phyloP scores from a whole-genome alignment of 2,888 invertebrate species.

The Colostygia pectinataria region DNA sequence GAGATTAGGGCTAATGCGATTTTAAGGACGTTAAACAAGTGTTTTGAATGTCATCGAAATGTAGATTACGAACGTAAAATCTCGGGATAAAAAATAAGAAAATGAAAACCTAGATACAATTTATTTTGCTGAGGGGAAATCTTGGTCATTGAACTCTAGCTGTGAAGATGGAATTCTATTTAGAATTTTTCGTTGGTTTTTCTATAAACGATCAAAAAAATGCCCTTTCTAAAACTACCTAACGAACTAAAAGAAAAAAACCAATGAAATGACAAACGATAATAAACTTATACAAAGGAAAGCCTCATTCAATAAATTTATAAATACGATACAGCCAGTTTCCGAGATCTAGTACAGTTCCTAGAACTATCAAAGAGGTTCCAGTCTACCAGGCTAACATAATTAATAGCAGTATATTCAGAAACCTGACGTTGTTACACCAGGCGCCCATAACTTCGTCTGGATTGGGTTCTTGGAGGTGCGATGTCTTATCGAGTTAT shows the following conservation, averaged over 20 bases:
- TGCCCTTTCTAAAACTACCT: no score
- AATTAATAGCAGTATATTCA: conserved; percentile 20
- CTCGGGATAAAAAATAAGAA: conserved; percentile 3
- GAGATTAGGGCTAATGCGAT: conserved; percentile 26
- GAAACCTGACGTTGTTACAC: conserved; percentile 9
- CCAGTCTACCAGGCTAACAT: conserved; percentile 20
- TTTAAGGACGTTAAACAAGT: conserved; percentile 29
- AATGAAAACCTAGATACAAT: conserved; percentile 1
- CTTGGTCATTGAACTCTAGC: not conserved
- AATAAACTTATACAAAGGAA: no score
- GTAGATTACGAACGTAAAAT: conserved; percentile 8
- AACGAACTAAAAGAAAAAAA: no score
- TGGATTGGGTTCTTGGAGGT: conserved; percentile 6
- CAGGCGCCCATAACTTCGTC: conserved; percentile 21
- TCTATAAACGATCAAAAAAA: no score
- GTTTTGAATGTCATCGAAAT: conserved; percentile 21
- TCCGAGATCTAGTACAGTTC: no score
- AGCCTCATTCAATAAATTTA: no score
- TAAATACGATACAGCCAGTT: no score
- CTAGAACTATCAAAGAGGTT: conserved; percentile 4
- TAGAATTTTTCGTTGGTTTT: no score
- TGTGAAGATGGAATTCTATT: not conserved
- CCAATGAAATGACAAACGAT: no score
- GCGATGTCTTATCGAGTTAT: conserved; percentile 19
- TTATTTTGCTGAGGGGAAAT: conserved; percentile 2